A percentile compares a stretch with the other conserved stretches of the same genome.
phyloP scores from a whole-genome alignment of 2,888 invertebrate species.

The Ephialtes manifestator region DNA sequence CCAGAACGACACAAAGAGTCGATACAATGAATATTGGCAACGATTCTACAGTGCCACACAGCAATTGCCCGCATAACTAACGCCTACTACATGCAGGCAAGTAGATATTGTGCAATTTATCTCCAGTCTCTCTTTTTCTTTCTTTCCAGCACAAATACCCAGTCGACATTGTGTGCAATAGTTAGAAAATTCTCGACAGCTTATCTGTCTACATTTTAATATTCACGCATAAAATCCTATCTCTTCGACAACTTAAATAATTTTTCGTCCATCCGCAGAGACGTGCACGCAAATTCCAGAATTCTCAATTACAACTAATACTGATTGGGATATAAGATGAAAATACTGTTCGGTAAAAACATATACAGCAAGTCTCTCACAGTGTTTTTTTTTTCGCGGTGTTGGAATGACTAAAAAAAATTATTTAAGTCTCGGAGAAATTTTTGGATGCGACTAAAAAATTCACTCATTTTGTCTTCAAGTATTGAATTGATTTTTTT shows the following conservation, averaged over 20 bases:
- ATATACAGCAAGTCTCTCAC: conserved; percentile 42
- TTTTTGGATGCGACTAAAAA: neutral
- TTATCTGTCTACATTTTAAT: neutral
- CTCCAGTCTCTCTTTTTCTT: conserved; percentile 4
- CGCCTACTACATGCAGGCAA: conserved; percentile 51
- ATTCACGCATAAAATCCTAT: neutral
- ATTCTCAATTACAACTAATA: conserved; percentile 66
- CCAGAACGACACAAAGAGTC: conserved; percentile 42
- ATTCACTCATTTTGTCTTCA: neutral
- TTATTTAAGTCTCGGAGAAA: conserved; percentile 22
- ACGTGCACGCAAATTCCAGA: conserved; percentile 49
- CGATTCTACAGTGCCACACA: neutral
- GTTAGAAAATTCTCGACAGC: neutral
- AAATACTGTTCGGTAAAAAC: conserved; percentile 67
- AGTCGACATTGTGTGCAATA: neutral
- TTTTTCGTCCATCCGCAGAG: conserved; percentile 27
- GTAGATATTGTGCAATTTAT: conserved; percentile 53
- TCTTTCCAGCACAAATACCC: neutral
- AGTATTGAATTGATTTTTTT: conserved; percentile 3
- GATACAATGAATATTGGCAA: conserved; percentile 31
- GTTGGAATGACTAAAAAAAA: conserved; percentile 4
- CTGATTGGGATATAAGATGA: conserved; percentile 62
- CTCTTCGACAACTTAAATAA: conserved; percentile 22
- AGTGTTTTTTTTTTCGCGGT: conserved; percentile 13
- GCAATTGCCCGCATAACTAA: conserved; percentile 47